Conservation (phyloP, 2,888 invertebrate genomes). For the Anthrax anthrax region DNA sequence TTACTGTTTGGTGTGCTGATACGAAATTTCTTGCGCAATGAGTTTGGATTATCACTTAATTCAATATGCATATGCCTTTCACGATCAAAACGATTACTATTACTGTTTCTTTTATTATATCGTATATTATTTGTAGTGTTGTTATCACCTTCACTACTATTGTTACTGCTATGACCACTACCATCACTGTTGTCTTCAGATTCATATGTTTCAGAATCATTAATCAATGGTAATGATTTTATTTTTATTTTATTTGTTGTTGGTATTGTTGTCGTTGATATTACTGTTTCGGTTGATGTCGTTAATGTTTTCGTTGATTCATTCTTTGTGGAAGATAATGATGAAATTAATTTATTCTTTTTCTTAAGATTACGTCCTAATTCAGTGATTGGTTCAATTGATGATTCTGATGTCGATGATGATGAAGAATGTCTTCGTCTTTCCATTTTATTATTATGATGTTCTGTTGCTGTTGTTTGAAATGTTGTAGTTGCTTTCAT, state of each 20-base stretch:
- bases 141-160: not conserved
- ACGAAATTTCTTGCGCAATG: slow-evolving; percentile 32
- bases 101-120: slow-evolving; percentile 23
- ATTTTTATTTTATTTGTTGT: not conserved
- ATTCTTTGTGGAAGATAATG: not conserved
- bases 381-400: slow-evolving; percentile 32
- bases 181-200: slow-evolving; percentile 14
- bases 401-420: slow-evolving; percentile 33
- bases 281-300: not conserved
- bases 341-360: not conserved
- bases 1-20: slow-evolving; percentile 19
- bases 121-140: slow-evolving; percentile 16
- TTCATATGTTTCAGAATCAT: slow-evolving; percentile 11
- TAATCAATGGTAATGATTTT: not conserved
- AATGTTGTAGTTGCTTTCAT: slow-evolving; percentile 2
- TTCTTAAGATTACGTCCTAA: slow-evolving; percentile 26
- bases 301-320: not conserved
- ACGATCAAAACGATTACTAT: slow-evolving; percentile 18
- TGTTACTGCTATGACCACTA: slow-evolving; percentile 5
- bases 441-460: slow-evolving; percentile 21
- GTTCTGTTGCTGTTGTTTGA: not conserved
- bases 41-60: slow-evolving; percentile 19
- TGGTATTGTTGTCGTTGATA: not conserved
- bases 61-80: slow-evolving; percentile 8
- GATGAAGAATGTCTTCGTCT: slow-evolving; percentile 19